These are phyloP conservation scores for Muntiacus reevesi DNA, from an alignment of 2,113 vertebrate species.

Conservation along the genomic window DNA sequence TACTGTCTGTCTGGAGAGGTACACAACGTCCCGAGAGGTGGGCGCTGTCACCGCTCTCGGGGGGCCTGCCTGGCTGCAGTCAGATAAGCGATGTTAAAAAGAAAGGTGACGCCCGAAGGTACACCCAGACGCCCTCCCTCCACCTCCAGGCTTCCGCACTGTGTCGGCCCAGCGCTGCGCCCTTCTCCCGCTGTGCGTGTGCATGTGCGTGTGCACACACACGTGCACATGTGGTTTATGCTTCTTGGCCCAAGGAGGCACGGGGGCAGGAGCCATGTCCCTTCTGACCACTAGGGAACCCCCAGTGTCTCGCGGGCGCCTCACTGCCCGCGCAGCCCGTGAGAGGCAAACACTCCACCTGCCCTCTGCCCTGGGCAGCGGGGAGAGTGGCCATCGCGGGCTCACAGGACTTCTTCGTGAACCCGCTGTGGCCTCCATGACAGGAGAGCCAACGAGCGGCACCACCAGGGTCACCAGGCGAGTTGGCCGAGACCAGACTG, in stretches of 20 bases:
- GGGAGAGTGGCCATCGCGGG: neutral
- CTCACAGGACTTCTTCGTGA: neutral
- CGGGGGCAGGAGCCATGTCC: neutral
- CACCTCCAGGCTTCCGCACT: neutral
- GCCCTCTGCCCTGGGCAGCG: neutral
- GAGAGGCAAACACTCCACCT: neutral
- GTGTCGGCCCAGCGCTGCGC: neutral
- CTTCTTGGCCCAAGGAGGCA: neutral
- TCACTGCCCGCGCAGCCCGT: neutral
- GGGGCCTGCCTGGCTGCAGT: neutral
- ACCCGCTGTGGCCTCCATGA: fast-evolving
- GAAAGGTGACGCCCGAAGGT: fast-evolving
- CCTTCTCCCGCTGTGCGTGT: neutral
- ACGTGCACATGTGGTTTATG: fast-evolving
- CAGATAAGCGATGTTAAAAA: neutral
- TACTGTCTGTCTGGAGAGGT: neutral
- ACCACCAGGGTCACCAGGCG: neutral
- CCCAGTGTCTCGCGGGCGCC: fast-evolving
- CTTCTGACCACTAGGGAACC: neutral
- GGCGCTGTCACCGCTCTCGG: fast-evolving
- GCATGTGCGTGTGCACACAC: fast-evolving
- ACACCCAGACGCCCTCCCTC: neutral
- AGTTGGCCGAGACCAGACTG: neutral
- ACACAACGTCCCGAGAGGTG: neutral
- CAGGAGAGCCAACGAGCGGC: fast-evolving